These are phyloP conservation scores for Sinella curviseta DNA, from an alignment of 1,140 invertebrate species.

Conservation along the genomic window DNA sequence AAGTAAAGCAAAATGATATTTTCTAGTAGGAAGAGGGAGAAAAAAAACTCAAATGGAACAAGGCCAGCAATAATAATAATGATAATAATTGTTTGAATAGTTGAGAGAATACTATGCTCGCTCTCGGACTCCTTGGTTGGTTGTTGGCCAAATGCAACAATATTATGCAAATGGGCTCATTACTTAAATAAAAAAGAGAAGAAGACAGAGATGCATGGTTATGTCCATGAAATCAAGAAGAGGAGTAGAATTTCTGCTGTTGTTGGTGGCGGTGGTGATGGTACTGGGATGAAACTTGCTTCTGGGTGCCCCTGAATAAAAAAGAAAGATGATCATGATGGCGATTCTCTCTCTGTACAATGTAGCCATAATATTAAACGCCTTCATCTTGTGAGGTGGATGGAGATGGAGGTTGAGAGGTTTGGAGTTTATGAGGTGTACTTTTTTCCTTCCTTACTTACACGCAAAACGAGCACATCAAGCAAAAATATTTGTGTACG, in stretches of 20 bases:
- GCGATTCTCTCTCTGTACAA: background rate
- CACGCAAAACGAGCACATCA: conserved; percentile 6
- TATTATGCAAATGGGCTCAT: conserved; percentile 25
- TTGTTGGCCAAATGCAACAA: background rate
- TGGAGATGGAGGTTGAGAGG: background rate
- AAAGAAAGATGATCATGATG: background rate
- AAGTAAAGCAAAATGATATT: too few species aligned
- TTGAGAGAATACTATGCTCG: too few species aligned
- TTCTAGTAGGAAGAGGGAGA: background rate
- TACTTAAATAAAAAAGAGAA: conserved; percentile 14
- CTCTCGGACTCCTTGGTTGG: background rate
- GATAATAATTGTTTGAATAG: background rate
- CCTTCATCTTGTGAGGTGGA: conserved; percentile 10
- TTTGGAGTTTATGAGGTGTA: background rate
- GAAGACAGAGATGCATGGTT: conserved; percentile 15
- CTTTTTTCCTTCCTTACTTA: background rate
- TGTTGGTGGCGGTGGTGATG: background rate
- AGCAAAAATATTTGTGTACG: too few species aligned
- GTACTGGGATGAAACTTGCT: conserved; percentile 3
- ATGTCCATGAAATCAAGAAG: background rate
- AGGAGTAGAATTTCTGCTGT: background rate
- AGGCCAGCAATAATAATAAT: background rate
- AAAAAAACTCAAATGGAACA: background rate
- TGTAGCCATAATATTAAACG: background rate
- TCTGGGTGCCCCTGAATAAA: conserved; percentile 1